phyloP scores from a whole-genome alignment of 2,797 vertebrate genomes.

The Margarornis squamiger region DNA sequence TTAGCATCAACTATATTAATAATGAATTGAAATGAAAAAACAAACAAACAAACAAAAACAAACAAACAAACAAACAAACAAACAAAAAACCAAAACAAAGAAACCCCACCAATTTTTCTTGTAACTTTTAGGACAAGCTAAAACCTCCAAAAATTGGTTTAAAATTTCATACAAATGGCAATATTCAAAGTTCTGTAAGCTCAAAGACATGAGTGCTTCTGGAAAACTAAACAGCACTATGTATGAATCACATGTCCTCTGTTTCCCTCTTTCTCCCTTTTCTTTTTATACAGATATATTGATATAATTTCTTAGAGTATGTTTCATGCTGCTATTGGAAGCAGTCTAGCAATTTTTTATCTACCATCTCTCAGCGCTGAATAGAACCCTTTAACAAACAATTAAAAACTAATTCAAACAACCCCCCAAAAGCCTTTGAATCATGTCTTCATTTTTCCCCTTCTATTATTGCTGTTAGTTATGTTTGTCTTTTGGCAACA shows the following conservation, averaged over 20 bases:
- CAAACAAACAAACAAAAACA: background rate
- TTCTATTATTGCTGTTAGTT: background rate
- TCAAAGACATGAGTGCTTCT: background rate
- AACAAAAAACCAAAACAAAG: too few relatives aligned
- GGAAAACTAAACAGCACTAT: background rate
- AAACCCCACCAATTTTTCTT: background rate
- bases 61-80: background rate
- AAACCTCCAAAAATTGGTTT: background rate
- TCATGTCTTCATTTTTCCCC: background rate
- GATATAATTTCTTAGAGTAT: background rate
- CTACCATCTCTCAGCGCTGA: background rate
- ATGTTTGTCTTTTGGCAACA: background rate
- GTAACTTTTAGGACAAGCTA: background rate
- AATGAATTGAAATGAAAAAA: background rate
- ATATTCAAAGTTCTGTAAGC: background rate
- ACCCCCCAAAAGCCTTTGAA: accelerated
- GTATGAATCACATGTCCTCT: background rate
- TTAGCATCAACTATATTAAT: background rate
- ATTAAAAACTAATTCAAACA: background rate
- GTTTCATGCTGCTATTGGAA: background rate
- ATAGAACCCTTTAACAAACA: background rate
- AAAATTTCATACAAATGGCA: background rate
- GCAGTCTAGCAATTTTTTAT: background rate
- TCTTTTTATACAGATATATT: background rate
- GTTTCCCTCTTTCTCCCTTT: background rate